Percentiles rank a stretch among this genome's conserved stretches.
Conservation (phyloP, 1,140 invertebrate species). For the Drosophila burlai region DNA sequence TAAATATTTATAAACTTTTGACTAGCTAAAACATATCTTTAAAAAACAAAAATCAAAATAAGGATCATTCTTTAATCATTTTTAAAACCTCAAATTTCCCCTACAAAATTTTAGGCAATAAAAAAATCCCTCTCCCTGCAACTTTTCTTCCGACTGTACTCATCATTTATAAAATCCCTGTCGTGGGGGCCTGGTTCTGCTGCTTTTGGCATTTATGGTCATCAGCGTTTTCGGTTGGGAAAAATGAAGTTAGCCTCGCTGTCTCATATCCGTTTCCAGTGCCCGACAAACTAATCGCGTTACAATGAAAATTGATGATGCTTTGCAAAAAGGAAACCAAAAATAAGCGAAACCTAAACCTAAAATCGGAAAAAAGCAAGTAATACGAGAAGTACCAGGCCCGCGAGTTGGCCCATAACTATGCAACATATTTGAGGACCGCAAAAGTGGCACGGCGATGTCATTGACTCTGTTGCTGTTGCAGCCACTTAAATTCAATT, state of each 20-base stretch:
- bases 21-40: no score
- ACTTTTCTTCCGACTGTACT: constrained; percentile 49
- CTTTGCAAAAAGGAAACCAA: constrained; percentile 17
- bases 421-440: constrained; percentile 72
- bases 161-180: constrained; percentile 79
- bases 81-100: no score
- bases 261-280: constrained; percentile 69
- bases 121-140: neutral
- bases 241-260: constrained; percentile 75
- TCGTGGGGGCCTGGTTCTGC: constrained; percentile 13
- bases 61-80: no score
- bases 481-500: constrained; percentile 80
- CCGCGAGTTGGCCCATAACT: constrained; percentile 37
- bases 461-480: constrained; percentile 72
- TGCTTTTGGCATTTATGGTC: constrained; percentile 59
- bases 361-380: constrained; percentile 11
- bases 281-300: constrained; percentile 68
- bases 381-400: constrained; percentile 9
- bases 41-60: no score
- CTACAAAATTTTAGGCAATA: no score
- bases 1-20: no score
- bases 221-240: constrained; percentile 54
- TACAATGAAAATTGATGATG: constrained; percentile 84
- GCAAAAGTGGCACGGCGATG: constrained; percentile 64
- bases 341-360: constrained; percentile 19